Base-by-base conservation (phyloP, 2,888 invertebrate genomes). In the Aphrophora alni region DNA sequence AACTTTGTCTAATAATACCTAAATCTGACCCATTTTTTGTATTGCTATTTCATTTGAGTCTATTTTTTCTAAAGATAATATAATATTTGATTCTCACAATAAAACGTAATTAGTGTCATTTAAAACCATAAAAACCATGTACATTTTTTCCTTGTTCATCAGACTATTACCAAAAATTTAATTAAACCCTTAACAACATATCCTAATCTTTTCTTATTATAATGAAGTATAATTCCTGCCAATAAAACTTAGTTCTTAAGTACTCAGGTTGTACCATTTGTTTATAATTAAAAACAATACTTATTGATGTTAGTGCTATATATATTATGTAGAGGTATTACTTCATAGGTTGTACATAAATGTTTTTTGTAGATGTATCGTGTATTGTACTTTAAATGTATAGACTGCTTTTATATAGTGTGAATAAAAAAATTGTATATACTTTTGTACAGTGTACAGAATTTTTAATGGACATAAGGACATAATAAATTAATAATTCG, bases 321-420 rank as follows among this genome's bases (percentile, higher is more conserved):
- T 7, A 33, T 33, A 33, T 33, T 33, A 7, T 33, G 33, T 44
- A 44, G 44, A 44, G 12, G 59, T 2, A 44, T 44, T 59, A 59
- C 59, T 59, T 59, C 21, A 21, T 59, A 59, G 59, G 14, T 44
- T 59, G 59, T 59, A 59, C 59, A 59, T 59, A 59, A 59, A 59
- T 59, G 59, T 59, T 21, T 59, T 59, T 59, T 59, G 21, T 59
- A 59, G 59, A 21, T 10, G 59, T 44, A 17, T 14, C 17, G 44
- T 44, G 44, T 59, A 59, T 59, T 59, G 59, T 59, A 59, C 59
- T 59, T 59, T 59, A 59, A 44, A 21, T 59, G 59, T 59, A 59
- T 59, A 59, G 59, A 59, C 59, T 59, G 59, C 59, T 59, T 59
- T 59, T 59, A 59, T 59, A 59, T 59, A 59, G 59, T 59, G 59